Evolutionary conservation across 2,113 vertebrate species (phyloP), one percentile per base, ranked within the genome.

Genomic region (Tragelaphus scriptus): DNA sequence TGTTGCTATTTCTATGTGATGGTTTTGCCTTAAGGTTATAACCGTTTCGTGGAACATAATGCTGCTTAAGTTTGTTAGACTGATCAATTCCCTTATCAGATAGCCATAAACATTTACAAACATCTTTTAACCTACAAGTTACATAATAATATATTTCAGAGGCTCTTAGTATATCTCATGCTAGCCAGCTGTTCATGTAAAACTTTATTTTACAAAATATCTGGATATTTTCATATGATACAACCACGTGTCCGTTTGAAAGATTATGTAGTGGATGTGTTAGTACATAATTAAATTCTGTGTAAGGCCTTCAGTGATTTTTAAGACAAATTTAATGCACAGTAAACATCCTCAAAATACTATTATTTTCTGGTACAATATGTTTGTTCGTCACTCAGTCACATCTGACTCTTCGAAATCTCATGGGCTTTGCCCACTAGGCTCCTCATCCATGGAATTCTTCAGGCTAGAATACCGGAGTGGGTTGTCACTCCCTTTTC

Each of bases 1-100:
- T 99, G 98, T 97, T 98, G 98, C 97, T 99, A 51, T 98, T 98
- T 98, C 94, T 98, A 65, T 98, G 96, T 98, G 98, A 98, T 98
- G 97, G 92, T 88, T 98, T 97, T 97, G 98, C 99, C 96, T 94
- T 86, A 85, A 99, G 99, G 97, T 97, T 97, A 90, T 95, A 85
- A 90, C 96, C 92, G 47, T 98, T 99, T 98, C 96, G 97, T 99
- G 96, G 98, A 99, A 99, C 80, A 98, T 97, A 98, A 86, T 98
- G 59, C 93, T 94, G 90, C 98, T 99, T 99, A 99, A 99, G 98
- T 98, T 98, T 98, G 75, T 98, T 98, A 98, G 96, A 98, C 98
- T 12, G 21, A 98, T 99, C 98, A 98, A 97, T 98, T 99, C 98
- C 98, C 97, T 71, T 97, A 98, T 98, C 90, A 97, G 95, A 97